These are phyloP conservation scores for Drosophila miranda DNA, from an alignment of 1,140 invertebrate species.

Conservation along the genomic window DNA sequence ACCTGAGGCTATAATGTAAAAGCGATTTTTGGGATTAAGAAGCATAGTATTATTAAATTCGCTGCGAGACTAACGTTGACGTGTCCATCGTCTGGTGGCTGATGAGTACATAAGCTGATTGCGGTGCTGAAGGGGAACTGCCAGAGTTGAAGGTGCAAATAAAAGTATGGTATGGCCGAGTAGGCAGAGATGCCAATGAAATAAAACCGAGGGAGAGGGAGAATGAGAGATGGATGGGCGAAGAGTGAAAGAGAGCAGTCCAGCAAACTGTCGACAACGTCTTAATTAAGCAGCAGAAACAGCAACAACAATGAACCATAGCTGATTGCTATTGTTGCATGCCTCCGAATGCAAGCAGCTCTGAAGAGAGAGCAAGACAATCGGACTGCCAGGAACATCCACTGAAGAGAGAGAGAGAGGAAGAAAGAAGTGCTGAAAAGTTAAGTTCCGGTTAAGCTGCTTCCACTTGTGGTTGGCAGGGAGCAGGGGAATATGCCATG, in stretches of 20 bases:
- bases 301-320: slow-evolving; percentile 39
- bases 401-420: not conserved
- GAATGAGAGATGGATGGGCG: not conserved
- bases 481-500: slow-evolving; percentile 30
- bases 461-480: slow-evolving; percentile 36
- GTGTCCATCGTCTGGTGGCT: not conserved
- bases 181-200: slow-evolving; percentile 27
- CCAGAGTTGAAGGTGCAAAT: slow-evolving; percentile 52
- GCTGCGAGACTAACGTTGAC: slow-evolving; percentile 18
- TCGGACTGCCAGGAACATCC: too few species aligned
- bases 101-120: slow-evolving; percentile 4
- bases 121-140: not conserved
- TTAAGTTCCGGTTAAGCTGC: slow-evolving; percentile 4
- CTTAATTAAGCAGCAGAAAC: slow-evolving; percentile 66
- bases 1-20: not conserved
- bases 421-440: not conserved
- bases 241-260: slow-evolving; percentile 19
- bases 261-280: slow-evolving; percentile 42
- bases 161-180: slow-evolving; percentile 25
- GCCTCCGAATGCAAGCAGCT: not conserved
- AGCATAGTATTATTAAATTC: too few species aligned
- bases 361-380: not conserved
- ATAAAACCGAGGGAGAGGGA: not conserved
- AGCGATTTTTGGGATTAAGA: too few species aligned
- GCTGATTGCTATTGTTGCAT: slow-evolving; percentile 26